A percentile compares a stretch with the other conserved stretches of the same genome.
Evolutionary conservation across 2,797 vertebrate genomes (phyloP).

Genomic region (Chelon auratus): DNA sequence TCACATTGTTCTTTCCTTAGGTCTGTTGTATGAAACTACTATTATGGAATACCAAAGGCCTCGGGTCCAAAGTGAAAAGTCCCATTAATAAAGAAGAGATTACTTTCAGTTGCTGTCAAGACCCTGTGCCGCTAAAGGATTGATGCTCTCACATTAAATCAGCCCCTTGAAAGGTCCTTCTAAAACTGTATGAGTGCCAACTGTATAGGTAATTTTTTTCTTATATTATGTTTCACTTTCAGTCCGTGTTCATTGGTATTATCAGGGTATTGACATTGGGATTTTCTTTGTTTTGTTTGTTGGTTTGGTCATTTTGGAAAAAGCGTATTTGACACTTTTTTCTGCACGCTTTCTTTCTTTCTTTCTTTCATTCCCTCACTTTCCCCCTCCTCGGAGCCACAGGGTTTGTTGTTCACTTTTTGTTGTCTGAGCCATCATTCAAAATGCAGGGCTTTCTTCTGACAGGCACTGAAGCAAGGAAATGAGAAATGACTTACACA

Average conservation of each 20-base stretch:
- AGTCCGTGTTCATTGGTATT: slow-evolving; percentile 59
- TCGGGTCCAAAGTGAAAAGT: slow-evolving; percentile 79
- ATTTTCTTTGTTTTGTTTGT: slow-evolving; percentile 57
- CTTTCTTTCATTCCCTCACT: slow-evolving; percentile 12
- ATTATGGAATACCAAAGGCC: slow-evolving; percentile 79
- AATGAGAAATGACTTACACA: slow-evolving; percentile 85
- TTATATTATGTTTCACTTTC: slow-evolving; percentile 68
- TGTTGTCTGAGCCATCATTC: slow-evolving; percentile 80
- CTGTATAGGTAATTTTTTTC: slow-evolving; percentile 62
- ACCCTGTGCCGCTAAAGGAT: slow-evolving; percentile 74
- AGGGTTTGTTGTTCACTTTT: slow-evolving; percentile 80
- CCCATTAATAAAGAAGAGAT: slow-evolving; percentile 85
- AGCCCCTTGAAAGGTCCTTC: slow-evolving; percentile 79
- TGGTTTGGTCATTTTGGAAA: slow-evolving; percentile 53
- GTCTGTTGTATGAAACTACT: slow-evolving; percentile 68
- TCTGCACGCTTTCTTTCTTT: not conserved
- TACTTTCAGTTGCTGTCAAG: slow-evolving; percentile 81
- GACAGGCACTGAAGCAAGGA: slow-evolving; percentile 77
- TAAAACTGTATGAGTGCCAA: slow-evolving; percentile 70
- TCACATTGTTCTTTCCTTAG: slow-evolving; percentile 78
- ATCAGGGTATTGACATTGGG: slow-evolving; percentile 57
- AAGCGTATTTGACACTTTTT: slow-evolving; percentile 40
- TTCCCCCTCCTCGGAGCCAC: slow-evolving; percentile 63
- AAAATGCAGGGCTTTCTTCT: slow-evolving; percentile 77
- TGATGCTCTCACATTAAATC: slow-evolving; percentile 81